Evolutionary conservation across 2,113 vertebrate genomes (phyloP).

Genomic region (Oncorhynchus masou): DNA sequence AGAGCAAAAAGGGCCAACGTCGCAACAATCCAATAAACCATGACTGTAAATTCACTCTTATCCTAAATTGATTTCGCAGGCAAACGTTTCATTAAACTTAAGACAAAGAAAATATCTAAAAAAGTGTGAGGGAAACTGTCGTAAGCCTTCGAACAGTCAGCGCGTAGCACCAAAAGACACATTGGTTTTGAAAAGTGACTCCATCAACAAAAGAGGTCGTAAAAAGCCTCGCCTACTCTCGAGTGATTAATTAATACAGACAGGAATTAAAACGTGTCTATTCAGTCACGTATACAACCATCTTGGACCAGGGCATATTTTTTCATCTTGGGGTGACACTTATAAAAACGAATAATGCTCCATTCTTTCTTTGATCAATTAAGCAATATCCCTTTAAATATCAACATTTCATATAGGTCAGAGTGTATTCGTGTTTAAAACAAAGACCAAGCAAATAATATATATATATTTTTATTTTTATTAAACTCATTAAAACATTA

Average conservation of each 20-base stretch:
- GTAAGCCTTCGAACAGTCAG: background rate
- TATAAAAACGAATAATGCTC: too few species aligned
- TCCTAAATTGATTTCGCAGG: background rate
- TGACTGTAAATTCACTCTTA: slow-evolving; percentile 8
- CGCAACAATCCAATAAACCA: slow-evolving; percentile 20
- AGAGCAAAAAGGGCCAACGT: slow-evolving; percentile 25
- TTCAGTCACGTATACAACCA: background rate
- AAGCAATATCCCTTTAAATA: background rate
- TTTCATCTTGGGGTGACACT: too few species aligned
- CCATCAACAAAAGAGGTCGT: background rate
- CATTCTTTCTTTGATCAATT: too few species aligned
- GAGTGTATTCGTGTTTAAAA: background rate
- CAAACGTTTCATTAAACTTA: background rate
- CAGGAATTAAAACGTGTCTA: background rate
- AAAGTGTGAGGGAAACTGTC: background rate
- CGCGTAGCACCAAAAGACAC: background rate
- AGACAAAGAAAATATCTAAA: too few species aligned
- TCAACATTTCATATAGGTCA: background rate
- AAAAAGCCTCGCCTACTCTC: background rate
- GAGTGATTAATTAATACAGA: background rate
- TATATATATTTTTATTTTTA: background rate
- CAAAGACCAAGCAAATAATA: slow-evolving; percentile 3
- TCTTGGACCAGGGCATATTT: background rate
- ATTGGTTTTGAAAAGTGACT: background rate
- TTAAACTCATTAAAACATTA: slow-evolving; percentile 46